A percentile compares a stretch with the other conserved stretches of the same genome.
Evolutionary conservation across 2,113 vertebrate species (phyloP).

Genomic region (Lynx canadensis): DNA sequence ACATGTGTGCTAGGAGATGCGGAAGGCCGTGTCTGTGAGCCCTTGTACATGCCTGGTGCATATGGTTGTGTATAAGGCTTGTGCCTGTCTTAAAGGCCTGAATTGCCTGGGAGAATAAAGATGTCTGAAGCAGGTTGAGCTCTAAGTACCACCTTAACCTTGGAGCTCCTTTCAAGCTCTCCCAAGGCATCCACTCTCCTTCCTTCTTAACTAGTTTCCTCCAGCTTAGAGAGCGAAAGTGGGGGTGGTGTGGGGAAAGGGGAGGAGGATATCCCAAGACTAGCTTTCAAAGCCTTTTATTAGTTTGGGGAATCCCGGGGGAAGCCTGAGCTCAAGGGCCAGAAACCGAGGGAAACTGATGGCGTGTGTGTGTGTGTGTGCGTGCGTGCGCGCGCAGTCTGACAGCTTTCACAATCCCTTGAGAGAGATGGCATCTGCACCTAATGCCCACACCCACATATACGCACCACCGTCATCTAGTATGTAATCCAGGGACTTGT

Average conservation of each 20-base stretch:
- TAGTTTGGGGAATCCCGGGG: not conserved
- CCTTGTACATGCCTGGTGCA: not conserved
- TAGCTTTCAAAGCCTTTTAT: slow-evolving; percentile 1
- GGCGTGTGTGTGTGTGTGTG: no score
- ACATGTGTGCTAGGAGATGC: not conserved
- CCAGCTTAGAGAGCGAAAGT: not conserved
- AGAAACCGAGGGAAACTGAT: not conserved
- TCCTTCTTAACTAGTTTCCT: not conserved
- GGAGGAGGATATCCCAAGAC: not conserved
- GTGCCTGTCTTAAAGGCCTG: not conserved
- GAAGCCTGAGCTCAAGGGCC: not conserved
- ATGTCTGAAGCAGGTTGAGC: not conserved
- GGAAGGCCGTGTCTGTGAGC: not conserved
- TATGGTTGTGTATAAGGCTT: not conserved
- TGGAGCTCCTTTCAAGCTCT: not conserved
- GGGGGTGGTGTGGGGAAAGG: rapidly evolving
- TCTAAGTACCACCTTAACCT: not conserved
- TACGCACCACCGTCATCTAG: not conserved
- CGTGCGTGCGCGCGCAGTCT: not conserved
- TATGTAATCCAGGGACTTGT: not conserved
- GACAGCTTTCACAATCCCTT: not conserved
- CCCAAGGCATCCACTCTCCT: not conserved
- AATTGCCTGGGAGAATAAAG: not conserved
- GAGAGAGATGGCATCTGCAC: not conserved
- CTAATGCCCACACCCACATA: not conserved